A percentile compares a stretch with the other conserved stretches of the same genome.
These are phyloP conservation scores for Caenorhabditis sinica DNA, from an alignment of 2,888 invertebrate species.

Conservation along the genomic window DNA sequence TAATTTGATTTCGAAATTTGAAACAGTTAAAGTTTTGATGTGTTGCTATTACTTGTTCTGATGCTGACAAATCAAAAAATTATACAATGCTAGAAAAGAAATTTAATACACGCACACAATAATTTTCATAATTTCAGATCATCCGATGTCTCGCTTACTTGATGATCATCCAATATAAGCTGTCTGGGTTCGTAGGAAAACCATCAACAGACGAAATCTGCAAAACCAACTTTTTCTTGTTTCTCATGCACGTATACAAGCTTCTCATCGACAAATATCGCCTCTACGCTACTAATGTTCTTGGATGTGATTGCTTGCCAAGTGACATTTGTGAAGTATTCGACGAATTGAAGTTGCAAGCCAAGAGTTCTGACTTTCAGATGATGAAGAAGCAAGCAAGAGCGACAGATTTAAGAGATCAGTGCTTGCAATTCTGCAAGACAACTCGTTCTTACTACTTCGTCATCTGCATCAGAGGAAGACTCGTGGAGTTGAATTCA, in stretches of 20 bases:
- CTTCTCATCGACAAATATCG: conserved; percentile 44
- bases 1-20: too few species aligned
- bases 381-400: background rate
- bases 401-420: conserved; percentile 25
- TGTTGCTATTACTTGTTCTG: too few species aligned
- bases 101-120: background rate
- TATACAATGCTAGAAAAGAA: too few species aligned
- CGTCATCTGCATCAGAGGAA: conserved; percentile 50
- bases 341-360: background rate
- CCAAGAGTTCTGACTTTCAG: background rate
- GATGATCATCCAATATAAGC: conserved; percentile 45
- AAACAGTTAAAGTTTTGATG: too few species aligned
- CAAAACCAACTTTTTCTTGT: conserved; percentile 22
- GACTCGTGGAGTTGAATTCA: background rate
- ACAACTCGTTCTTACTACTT: conserved; percentile 44
- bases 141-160: conserved; percentile 56
- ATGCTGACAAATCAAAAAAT: too few species aligned
- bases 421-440: conserved; percentile 35
- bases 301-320: conserved; percentile 22
- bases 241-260: conserved; percentile 48
- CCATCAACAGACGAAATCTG: background rate
- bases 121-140: conserved; percentile 18
- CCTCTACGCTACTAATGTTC: conserved; percentile 39
- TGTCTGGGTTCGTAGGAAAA: conserved; percentile 15
- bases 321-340: background rate